Evolutionary conservation across 2,888 invertebrate genomes (phyloP), one percentile per base, ranked within the genome.

Genomic region (Synanthedon tipuliformis): DNA sequence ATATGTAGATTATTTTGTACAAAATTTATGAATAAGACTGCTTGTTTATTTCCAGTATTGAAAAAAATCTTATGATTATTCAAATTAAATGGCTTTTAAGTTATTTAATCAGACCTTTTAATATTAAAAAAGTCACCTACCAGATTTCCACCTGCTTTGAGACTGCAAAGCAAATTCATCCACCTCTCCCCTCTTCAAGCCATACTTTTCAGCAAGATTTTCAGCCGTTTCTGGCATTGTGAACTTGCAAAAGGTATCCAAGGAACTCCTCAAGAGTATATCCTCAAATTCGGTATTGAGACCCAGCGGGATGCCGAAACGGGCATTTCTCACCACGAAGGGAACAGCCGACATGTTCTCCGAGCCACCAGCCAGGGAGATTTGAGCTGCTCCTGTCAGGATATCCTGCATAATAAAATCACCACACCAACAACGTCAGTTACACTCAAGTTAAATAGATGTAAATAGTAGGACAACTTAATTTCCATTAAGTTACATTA

Each of bases 261-360:
- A 94, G 81, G 74, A 61, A 45, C 74, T 67, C 8, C 56, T 70
- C 53, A 75, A 75, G 15, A 83, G 73, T 18, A 78, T 73, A 75
- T 98, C 98, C 81, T 98, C 98, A 45, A 98, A 77, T 65, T 88
- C 81, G 54, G 92, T 90, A 51, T 92, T 90, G 15, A 84, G 79
- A 1, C 98, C 98, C 1, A 99, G 85, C 1, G 90, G 87, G 7
- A 95, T 93, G 4, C 98, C 98, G 76, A 96, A 98, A 41, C 98
- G 90, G n/a, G 94, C 86, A 66, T 94, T 92, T 54, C 98, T 89
- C 0, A 94, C 93, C 23, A 93, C 88, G 71, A 93, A 94, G 0
- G 99, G 99, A 7, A 93, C 79, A 65, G 95, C 92, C 3, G 96
- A 96, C 99, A 99, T 99, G 69, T 93, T 95, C 66, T 99, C 99